These are phyloP conservation scores for Stomatorhinus walkeri DNA, from an alignment of 2,797 vertebrate species.

Conservation along the genomic window DNA sequence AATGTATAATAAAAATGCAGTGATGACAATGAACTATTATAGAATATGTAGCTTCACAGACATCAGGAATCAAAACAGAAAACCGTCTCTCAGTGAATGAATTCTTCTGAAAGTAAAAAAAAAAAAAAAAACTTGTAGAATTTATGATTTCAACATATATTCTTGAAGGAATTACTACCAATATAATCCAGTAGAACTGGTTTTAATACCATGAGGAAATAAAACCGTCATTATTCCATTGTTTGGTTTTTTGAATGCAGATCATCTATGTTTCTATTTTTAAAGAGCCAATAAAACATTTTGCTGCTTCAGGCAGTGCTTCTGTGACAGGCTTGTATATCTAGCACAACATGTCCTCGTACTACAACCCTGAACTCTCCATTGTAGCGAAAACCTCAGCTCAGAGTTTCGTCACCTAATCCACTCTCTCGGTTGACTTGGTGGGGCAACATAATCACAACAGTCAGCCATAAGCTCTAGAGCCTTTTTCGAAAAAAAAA, in stretches of 20 bases:
- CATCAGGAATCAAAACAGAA: not conserved
- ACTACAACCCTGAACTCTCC: slow-evolving; percentile 1
- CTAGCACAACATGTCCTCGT: slow-evolving; percentile 4
- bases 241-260: not conserved
- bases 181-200: slow-evolving; percentile 3
- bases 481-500: not conserved
- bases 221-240: not conserved
- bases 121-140: not conserved
- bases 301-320: not conserved
- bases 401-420: slow-evolving; percentile 5
- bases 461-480: not conserved
- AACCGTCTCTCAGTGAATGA: not conserved
- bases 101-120: not conserved
- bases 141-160: not conserved
- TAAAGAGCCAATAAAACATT: slow-evolving; percentile 1
- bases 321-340: slow-evolving; percentile 16
- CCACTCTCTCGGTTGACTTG: not conserved
- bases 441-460: not conserved
- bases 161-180: slow-evolving; percentile 8
- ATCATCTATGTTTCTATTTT: slow-evolving; percentile 4
- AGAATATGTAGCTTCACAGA: not conserved
- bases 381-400: slow-evolving; percentile 7
- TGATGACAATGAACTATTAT: not conserved
- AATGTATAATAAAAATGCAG: not conserved
- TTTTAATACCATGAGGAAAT: slow-evolving; percentile 1